A percentile compares a stretch with the other conserved stretches of the same genome.
These are phyloP conservation scores for Chirona hameri DNA, from an alignment of 2,888 invertebrate genomes.

Conservation along the genomic window DNA sequence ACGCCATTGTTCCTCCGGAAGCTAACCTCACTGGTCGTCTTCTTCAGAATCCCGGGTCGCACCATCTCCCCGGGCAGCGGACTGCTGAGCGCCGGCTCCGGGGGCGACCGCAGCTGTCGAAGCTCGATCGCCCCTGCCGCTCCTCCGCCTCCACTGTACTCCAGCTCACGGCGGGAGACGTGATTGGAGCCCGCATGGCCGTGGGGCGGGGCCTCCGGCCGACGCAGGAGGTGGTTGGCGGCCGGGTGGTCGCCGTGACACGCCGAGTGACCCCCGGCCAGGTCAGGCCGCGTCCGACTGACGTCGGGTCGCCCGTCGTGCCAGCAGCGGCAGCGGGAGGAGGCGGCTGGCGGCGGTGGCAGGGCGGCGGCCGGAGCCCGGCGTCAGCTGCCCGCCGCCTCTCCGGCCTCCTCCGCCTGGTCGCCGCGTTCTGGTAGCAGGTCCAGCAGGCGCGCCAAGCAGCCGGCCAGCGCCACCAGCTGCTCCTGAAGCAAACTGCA, in stretches of 20 bases:
- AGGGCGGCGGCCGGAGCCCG: background rate
- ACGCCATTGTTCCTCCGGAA: background rate
- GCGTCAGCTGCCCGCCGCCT: background rate
- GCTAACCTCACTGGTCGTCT: background rate
- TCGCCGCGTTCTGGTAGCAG: background rate
- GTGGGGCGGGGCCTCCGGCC: background rate
- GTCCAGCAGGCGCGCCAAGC: conserved; percentile 30
- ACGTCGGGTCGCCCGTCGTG: background rate
- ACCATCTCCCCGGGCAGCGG: background rate
- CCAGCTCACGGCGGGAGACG: background rate
- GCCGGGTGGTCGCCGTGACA: background rate
- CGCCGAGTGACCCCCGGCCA: background rate
- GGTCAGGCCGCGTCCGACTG: background rate
- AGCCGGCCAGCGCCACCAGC: conserved; percentile 42
- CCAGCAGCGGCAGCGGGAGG: conserved; percentile 9
- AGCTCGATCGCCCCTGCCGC: background rate
- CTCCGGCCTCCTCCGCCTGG: background rate
- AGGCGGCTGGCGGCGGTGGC: background rate
- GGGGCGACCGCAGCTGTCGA: background rate
- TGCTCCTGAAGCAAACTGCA: conserved; percentile 51
- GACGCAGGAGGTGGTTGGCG: background rate
- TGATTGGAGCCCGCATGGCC: background rate
- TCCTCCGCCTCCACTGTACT: background rate
- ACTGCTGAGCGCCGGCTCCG: no score
- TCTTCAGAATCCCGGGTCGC: background rate